phyloP scores from a whole-genome alignment of 2,797 vertebrate species.

The Heliangelus exortis region DNA sequence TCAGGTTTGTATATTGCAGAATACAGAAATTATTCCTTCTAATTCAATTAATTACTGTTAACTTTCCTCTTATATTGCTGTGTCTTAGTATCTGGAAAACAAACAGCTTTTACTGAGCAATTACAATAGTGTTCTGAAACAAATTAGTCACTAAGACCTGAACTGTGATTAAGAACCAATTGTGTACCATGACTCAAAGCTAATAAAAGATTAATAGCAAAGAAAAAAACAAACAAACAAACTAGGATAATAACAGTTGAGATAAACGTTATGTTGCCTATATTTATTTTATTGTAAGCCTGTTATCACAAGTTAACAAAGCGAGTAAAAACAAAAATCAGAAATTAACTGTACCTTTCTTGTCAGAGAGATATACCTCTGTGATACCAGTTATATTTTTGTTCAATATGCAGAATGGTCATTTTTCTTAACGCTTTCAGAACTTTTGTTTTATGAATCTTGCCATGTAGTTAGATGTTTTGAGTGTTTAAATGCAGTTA shows the following conservation, averaged over 20 bases:
- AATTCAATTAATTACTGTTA: constrained; percentile 1
- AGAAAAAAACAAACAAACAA: background rate
- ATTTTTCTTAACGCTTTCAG: background rate
- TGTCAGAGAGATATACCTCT: background rate
- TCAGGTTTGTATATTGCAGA: background rate
- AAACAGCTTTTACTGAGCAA: constrained; percentile 44
- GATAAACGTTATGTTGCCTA: background rate
- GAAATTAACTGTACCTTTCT: background rate
- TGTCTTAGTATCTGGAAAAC: constrained; percentile 23
- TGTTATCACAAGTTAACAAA: background rate
- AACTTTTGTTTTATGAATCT: background rate
- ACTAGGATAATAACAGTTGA: background rate
- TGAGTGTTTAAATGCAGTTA: background rate
- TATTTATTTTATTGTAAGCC: background rate
- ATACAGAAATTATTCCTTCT: background rate
- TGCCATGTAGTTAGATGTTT: fast-evolving
- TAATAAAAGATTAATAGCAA: constrained; percentile 2
- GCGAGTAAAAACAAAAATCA: background rate
- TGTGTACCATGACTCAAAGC: constrained; percentile 10
- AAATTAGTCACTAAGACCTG: constrained; percentile 57
- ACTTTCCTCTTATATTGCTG: background rate
- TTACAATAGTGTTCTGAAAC: constrained; percentile 45
- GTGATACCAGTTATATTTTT: background rate
- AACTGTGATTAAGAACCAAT: constrained; percentile 40
- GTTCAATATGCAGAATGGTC: background rate